Conservation (phyloP, 2,113 vertebrate species). For the human region DNA sequence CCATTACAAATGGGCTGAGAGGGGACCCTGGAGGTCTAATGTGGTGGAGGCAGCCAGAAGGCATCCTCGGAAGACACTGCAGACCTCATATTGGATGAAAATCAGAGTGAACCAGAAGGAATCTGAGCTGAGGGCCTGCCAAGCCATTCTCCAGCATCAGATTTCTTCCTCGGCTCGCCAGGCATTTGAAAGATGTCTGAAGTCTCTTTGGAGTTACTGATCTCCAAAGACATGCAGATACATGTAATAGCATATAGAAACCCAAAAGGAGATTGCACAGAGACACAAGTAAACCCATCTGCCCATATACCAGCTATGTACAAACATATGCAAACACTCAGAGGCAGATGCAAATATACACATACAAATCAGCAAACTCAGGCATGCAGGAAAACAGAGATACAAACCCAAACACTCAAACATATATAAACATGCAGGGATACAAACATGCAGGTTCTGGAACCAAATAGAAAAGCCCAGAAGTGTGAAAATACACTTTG, state of each 20-base stretch:
- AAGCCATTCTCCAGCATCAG: neutral
- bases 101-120: neutral
- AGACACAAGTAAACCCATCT: neutral
- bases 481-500: neutral
- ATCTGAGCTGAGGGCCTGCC: conserved; percentile 3
- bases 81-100: conserved; percentile 27
- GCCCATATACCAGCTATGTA: neutral
- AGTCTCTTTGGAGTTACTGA: conserved; percentile 24
- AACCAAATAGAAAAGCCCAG: conserved; percentile 9
- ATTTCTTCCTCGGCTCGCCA: conserved; percentile 51
- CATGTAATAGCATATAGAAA: neutral
- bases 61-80: neutral
- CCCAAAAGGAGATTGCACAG: neutral
- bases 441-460: neutral
- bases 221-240: conserved; percentile 25
- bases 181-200: conserved; percentile 45
- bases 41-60: neutral
- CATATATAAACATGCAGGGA: neutral
- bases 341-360: conserved; percentile 10
- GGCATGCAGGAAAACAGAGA: neutral
- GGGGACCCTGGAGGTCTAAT: neutral
- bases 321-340: conserved; percentile 26
- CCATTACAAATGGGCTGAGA: conserved; percentile 36
- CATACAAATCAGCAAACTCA: neutral
- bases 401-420: neutral